Evolutionary conservation across 53 echinoderm and acorn worm genomes (phyloP), one percentile per base, ranked within the genome.

Genomic region (Holothuria scabra): DNA sequence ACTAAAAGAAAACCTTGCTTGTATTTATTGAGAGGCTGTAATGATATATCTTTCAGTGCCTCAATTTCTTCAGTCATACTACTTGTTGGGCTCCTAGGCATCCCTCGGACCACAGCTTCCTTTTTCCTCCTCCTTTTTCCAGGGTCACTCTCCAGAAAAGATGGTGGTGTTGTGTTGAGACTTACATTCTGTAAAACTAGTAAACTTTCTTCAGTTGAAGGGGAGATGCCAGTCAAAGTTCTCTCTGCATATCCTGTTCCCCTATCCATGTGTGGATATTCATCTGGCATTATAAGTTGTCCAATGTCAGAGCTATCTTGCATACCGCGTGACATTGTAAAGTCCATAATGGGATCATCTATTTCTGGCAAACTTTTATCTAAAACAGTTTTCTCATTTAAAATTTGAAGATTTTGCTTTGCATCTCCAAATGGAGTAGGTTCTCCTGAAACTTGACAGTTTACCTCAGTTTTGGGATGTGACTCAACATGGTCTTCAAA

Each of bases 1-100:
- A 93, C 93, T 69, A 96, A 84, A 22, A 96, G 84, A 66, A 96
- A 93, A 19, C 95, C 95, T 28, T 81, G 87, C 1, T 46, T 87
- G 61, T 88, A 61, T 26, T 60, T 67, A 46, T 28, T 81, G 78
- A 78, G 32, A 1, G 56, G 48, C 21, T 49, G 58, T 34, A 48
- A 46, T 25, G 30, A 46, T 13, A 55, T 35, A 52, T 46, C 30
- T 12, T 49, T 74, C 46, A 55, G 28, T 22, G 44, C 21, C 41
- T 60, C 37, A 56, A 20, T 12, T 16, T 29, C 78, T 24, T 66
- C 59, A 37, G 65, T 65, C 21, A 22, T 69, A 29, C 46, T 60
- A 78, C 59, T 26, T 23, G 13, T 32, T 80, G n/a, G 79, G 14
- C 41, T 78, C 14, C 71, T 56, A 0, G 37, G 79, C 35, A 58